phyloP scores from a whole-genome alignment of 2,888 invertebrate species.

The Dryocosmus kuriphilus region DNA sequence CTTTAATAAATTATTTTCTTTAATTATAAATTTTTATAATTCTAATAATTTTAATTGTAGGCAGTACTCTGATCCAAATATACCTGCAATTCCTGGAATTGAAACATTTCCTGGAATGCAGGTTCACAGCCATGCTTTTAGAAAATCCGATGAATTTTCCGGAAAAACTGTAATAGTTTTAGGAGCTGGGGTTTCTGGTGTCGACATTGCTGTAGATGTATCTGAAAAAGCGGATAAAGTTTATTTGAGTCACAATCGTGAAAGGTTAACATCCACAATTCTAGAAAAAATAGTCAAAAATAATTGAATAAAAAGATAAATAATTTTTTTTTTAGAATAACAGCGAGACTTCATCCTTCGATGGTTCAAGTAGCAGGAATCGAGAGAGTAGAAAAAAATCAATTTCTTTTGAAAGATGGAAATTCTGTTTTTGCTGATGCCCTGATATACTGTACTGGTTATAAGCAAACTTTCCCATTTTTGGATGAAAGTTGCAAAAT shows the following conservation, averaged over 20 bases:
- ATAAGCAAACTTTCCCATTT: conserved; percentile 85
- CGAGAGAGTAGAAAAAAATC: conserved; percentile 76
- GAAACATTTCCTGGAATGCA: conserved; percentile 80
- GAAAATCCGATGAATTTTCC: conserved; percentile 81
- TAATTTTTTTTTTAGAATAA: conserved; percentile 68
- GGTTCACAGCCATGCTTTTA: conserved; percentile 87
- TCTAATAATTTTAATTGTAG: conserved; percentile 67
- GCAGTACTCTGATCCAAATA: conserved; percentile 78
- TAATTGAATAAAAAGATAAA: not conserved
- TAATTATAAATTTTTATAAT: not conserved
- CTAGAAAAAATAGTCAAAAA: conserved; percentile 17
- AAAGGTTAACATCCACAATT: conserved; percentile 65
- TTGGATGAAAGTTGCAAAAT: conserved; percentile 82
- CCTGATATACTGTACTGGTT: conserved; percentile 88
- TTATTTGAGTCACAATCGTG: conserved; percentile 80
- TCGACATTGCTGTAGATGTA: conserved; percentile 86
- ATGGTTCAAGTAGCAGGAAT: conserved; percentile 81
- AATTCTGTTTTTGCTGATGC: conserved; percentile 82
- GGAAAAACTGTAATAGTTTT: conserved; percentile 83
- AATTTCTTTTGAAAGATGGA: conserved; percentile 82
- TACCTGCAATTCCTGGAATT: conserved; percentile 78
- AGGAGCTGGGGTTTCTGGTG: conserved; percentile 87
- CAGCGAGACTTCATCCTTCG: conserved; percentile 78
- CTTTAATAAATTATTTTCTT: too few species aligned
- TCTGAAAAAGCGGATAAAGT: conserved; percentile 78